A percentile compares a stretch with the other conserved stretches of the same genome.
phyloP scores from a whole-genome alignment of 2,113 vertebrate species.

The Corythornis vintsioides region DNA sequence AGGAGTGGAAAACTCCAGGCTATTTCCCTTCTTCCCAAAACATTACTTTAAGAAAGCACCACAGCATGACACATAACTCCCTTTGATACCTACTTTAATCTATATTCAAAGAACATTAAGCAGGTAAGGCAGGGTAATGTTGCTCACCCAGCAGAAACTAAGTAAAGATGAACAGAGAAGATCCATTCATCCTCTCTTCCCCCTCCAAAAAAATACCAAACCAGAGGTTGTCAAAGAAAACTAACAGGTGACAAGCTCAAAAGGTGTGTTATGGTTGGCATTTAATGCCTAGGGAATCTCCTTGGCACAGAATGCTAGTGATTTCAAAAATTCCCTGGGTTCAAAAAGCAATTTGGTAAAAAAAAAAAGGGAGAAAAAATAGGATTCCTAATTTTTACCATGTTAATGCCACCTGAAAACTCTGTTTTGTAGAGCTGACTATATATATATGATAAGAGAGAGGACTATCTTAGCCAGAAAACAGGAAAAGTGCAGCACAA shows the following conservation, averaged over 20 bases:
- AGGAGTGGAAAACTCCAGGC: not conserved
- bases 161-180: constrained; percentile 1
- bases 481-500: not conserved
- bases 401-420: not conserved
- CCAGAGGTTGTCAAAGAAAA: not conserved
- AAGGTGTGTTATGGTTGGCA: not conserved
- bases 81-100: constrained; percentile 21
- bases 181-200: not conserved
- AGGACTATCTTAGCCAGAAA: not conserved
- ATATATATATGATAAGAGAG: no score
- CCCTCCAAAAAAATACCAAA: not conserved
- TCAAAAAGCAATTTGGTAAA: not conserved
- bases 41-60: constrained; percentile 35
- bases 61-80: constrained; percentile 7
- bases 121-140: constrained; percentile 12
- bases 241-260: not conserved
- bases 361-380: not conserved
- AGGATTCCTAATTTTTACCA: not conserved
- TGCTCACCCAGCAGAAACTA: constrained; percentile 35
- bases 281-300: not conserved
- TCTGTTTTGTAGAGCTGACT: not conserved
- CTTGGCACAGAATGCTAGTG: not conserved
- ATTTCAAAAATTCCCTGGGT: not conserved
- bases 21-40: constrained; percentile 26
- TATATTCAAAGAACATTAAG: constrained; percentile 37